Evolutionary conservation across 2,113 vertebrate genomes (phyloP).

Genomic region (Gracilinanus agilis): DNA sequence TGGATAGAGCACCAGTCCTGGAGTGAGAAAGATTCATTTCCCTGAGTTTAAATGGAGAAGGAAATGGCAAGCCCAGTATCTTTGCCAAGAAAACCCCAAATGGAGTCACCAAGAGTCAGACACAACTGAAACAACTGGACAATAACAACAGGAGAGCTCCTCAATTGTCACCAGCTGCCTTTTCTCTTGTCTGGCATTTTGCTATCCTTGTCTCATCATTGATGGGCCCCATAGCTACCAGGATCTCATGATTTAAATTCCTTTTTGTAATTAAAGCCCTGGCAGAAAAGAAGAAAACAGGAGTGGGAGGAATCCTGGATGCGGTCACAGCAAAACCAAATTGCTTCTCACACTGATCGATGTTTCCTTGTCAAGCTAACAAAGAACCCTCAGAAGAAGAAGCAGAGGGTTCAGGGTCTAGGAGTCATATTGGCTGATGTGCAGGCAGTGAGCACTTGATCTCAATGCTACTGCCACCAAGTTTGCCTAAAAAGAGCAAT

Average conservation of each 20-base stretch:
- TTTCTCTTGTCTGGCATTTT: background rate
- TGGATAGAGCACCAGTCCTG: no score
- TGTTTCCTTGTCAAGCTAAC: background rate
- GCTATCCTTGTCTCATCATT: background rate
- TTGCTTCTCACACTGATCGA: background rate
- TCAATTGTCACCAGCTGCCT: background rate
- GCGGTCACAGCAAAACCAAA: background rate
- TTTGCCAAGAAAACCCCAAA: no score
- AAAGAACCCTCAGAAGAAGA: background rate
- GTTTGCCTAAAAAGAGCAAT: slow-evolving; percentile 10
- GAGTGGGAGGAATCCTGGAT: background rate
- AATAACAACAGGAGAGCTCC: background rate
- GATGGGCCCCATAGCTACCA: background rate
- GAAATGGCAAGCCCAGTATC: no score
- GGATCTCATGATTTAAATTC: background rate
- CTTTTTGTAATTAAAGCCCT: background rate
- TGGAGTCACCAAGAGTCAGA: no score
- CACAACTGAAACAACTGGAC: no score
- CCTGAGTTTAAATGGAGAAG: no score
- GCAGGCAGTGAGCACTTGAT: background rate
- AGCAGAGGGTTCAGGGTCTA: background rate
- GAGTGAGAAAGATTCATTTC: no score
- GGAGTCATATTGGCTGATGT: slow-evolving; percentile 2
- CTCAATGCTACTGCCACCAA: background rate
- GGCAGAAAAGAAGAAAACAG: background rate